These are phyloP conservation scores for Linurgus olivaceus DNA, from an alignment of 2,797 vertebrate species.

Conservation along the genomic window DNA sequence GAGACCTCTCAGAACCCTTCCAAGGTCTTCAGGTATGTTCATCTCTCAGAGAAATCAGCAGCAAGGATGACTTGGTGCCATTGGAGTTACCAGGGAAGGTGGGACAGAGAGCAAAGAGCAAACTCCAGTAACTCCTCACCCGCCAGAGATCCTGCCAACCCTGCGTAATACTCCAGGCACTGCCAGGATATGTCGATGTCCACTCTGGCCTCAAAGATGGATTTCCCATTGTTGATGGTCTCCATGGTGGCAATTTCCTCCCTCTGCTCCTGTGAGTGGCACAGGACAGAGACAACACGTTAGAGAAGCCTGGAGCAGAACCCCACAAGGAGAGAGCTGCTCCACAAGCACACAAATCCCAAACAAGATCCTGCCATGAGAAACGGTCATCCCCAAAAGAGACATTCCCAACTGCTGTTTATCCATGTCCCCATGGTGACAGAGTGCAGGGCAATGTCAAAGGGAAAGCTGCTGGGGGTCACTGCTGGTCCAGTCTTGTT, in stretches of 20 bases:
- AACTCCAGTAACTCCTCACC: slow-evolving; percentile 75
- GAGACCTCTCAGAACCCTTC: neutral
- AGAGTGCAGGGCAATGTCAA: neutral
- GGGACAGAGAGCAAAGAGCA: neutral
- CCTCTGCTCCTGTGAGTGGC: slow-evolving; percentile 77
- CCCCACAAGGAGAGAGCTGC: neutral
- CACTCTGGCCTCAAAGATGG: slow-evolving; percentile 88
- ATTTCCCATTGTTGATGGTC: slow-evolving; percentile 93
- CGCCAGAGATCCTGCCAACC: slow-evolving; percentile 86
- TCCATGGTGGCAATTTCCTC: slow-evolving; percentile 82
- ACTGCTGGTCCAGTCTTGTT: neutral
- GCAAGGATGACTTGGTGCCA: neutral
- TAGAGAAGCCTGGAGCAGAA: neutral
- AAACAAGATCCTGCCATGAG: neutral
- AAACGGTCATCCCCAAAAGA: neutral
- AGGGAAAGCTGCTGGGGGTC: neutral
- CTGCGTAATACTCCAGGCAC: slow-evolving; percentile 92
- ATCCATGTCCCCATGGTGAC: neutral
- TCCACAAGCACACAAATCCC: neutral
- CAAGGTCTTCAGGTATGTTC: neutral
- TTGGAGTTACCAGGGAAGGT: neutral
- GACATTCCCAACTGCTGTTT: neutral
- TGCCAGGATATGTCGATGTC: slow-evolving; percentile 89
- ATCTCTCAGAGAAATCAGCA: neutral
- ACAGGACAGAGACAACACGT: neutral